Base-by-base conservation (phyloP, 2,797 vertebrate species). In the Pseudomugil tenellus region DNA sequence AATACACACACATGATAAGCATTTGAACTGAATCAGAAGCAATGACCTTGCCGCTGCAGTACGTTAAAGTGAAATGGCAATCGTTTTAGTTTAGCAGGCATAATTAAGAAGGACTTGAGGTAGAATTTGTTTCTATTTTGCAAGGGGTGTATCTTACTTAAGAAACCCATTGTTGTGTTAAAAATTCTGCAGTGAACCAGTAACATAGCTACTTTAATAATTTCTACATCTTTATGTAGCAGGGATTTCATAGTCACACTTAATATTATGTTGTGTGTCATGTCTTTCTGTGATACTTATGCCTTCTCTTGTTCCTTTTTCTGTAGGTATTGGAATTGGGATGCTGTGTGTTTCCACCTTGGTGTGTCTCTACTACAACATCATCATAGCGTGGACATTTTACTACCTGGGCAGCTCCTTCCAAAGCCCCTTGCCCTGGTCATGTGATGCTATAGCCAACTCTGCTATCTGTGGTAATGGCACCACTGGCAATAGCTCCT, bases 371-470 rank as follows among this genome's bases (percentile, higher is more conserved):
- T 96, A 95, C 89, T 96, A 96, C 69, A 95, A 96, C 0, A 90
- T 96, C 74, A 95, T 97, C 67, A 94, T 97, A 25, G 94, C 95
- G 1, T 96, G 96, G 94, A 94, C 95, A 0, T 94, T 96, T 86
- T 96, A 93, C 85, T 96, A 96, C 92, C 89, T 94, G 85, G 92
- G 87, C 70, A 94, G 90, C 77, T 97, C 95, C 19, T 94, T 97
- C 80, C 93, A 93, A 89, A 97, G 93, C 84, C 96, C 96, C 2
- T 92, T 96, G 84, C 95, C 96, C 63, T 96, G 93, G 92, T 94
- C 94, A 21, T 93, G 92, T 74, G 80, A 94, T 0, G 94, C 95
- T 26, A 3, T 79, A 0, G 32, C 70, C 25, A 96, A 96, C 0
- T 48, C 39, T 2, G 48, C 29, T 0, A 74, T 95, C 57, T 96